Evolutionary conservation across 1,140 invertebrate genomes (phyloP).

Genomic region (Magallana ariakensis): DNA sequence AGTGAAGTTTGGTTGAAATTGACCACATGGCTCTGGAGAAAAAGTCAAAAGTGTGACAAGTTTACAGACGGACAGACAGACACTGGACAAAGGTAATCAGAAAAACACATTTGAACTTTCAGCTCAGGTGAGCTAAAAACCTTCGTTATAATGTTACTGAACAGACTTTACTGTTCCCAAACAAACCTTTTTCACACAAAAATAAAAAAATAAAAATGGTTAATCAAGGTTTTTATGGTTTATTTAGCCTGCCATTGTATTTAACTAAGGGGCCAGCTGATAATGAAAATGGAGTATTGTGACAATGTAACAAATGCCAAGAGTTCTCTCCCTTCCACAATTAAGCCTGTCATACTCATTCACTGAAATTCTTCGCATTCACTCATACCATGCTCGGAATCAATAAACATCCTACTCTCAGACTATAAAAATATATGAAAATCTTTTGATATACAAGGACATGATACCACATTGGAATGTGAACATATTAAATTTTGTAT

Average conservation of each 20-base stretch:
- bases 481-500: neutral
- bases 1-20: too few relatives aligned
- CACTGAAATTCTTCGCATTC: neutral
- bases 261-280: neutral
- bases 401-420: neutral
- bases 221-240: neutral
- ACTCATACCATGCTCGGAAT: neutral
- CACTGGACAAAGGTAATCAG: too few relatives aligned
- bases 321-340: neutral
- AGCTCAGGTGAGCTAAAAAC: too few relatives aligned
- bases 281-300: conserved; percentile 3
- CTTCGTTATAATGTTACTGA: too few relatives aligned
- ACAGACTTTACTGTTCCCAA: too few relatives aligned
- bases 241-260: neutral
- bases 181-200: too few relatives aligned
- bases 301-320: conserved; percentile 1
- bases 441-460: neutral
- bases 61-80: too few relatives aligned
- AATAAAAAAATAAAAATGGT: neutral
- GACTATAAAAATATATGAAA: conserved; percentile 18
- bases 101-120: too few relatives aligned
- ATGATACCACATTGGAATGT: neutral
- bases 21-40: too few relatives aligned
- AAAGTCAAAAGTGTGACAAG: too few relatives aligned
- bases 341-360: too few relatives aligned